Percentiles rank a stretch among this genome's conserved stretches.
phyloP scores from a whole-genome alignment of 2,113 vertebrate species.

The Natator depressus region DNA sequence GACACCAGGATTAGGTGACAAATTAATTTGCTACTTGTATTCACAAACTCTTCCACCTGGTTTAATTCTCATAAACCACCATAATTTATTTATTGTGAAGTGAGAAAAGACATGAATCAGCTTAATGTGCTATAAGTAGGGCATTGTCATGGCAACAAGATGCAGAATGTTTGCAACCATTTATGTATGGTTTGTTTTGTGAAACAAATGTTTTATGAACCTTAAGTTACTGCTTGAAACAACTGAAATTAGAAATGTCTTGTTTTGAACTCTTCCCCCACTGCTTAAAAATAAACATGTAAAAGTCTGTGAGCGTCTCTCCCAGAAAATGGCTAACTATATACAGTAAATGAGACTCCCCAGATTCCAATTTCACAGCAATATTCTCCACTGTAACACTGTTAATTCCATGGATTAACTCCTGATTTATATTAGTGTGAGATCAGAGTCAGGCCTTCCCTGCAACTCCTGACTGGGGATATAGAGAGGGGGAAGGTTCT shows the following conservation, averaged over 20 bases:
- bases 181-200: conserved; percentile 84
- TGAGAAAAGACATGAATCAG: conserved; percentile 86
- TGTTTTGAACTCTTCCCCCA: conserved; percentile 43
- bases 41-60: conserved; percentile 75
- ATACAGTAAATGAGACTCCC: conserved; percentile 27
- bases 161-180: conserved; percentile 82
- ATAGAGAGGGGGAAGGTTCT: background rate
- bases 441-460: background rate
- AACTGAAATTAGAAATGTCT: conserved; percentile 76
- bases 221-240: conserved; percentile 71
- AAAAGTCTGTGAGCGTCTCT: conserved; percentile 45
- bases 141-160: conserved; percentile 84
- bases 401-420: background rate
- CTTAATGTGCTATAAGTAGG: conserved; percentile 87
- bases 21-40: conserved; percentile 78
- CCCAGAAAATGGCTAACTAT: conserved; percentile 44
- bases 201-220: conserved; percentile 30
- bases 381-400: conserved; percentile 41
- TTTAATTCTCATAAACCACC: conserved; percentile 80
- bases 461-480: background rate
- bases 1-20: conserved; percentile 66
- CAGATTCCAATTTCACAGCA: conserved; percentile 37
- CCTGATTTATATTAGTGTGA: conserved; percentile 11
- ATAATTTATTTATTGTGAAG: conserved; percentile 86
- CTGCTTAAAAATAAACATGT: conserved; percentile 44